phyloP scores from a whole-genome alignment of 1,140 invertebrate species.

The Formica selysi region DNA sequence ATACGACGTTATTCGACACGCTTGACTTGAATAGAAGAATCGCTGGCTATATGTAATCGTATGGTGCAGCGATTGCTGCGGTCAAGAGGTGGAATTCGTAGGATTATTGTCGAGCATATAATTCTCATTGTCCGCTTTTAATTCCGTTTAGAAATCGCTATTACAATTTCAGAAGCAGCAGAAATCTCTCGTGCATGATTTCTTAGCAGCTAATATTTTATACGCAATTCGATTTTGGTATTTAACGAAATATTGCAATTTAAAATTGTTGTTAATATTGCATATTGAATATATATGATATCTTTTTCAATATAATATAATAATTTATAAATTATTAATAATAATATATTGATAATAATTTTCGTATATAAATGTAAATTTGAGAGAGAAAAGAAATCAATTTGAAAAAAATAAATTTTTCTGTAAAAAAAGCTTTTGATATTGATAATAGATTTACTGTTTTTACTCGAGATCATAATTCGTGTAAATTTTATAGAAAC shows the following conservation, averaged over 20 bases:
- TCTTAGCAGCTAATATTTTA: neutral
- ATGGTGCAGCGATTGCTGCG: slow-evolving; percentile 23
- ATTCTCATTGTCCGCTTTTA: neutral
- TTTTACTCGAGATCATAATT: neutral
- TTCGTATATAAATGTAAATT: too few relatives aligned
- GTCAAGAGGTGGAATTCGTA: neutral
- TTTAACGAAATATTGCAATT: too few relatives aligned
- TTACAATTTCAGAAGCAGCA: neutral
- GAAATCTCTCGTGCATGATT: neutral
- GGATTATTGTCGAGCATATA: slow-evolving; percentile 8
- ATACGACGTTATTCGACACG: slow-evolving; percentile 68
- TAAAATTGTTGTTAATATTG: too few relatives aligned
- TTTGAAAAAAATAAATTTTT: too few relatives aligned
- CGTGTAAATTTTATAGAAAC: neutral
- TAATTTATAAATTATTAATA: too few relatives aligned
- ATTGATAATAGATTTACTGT: neutral
- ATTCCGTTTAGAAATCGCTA: neutral
- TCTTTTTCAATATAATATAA: too few relatives aligned
- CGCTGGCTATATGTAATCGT: slow-evolving; percentile 29
- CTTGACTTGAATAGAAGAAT: slow-evolving; percentile 67
- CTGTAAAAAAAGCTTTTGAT: too few relatives aligned
- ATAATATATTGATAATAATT: too few relatives aligned
- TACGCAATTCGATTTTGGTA: too few relatives aligned
- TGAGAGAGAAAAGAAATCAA: too few relatives aligned
- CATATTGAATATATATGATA: too few relatives aligned